A percentile compares a stretch with the other conserved stretches of the same genome.
Conservation (phyloP, 2,797 vertebrate genomes). For the Hafferia zeledoni region DNA sequence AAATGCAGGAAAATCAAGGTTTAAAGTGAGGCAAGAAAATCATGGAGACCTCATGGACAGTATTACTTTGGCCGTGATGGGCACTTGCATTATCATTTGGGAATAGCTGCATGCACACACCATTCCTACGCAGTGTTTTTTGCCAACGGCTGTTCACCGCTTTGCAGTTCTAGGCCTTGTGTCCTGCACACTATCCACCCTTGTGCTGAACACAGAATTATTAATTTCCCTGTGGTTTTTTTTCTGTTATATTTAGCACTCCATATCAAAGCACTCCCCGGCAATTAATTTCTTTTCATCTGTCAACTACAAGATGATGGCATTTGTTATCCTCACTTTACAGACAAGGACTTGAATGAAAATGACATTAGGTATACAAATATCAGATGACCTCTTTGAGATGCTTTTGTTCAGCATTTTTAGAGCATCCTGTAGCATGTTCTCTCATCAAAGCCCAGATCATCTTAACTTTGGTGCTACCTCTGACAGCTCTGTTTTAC, state of each 20-base stretch:
- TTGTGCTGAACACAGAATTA: neutral
- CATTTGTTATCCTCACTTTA: neutral
- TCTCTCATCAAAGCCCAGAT: neutral
- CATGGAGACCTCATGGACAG: neutral
- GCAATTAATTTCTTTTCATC: neutral
- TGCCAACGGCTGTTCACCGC: neutral
- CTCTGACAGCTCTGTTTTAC: neutral
- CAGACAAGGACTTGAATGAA: neutral
- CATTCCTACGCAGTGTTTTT: neutral
- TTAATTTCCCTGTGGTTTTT: neutral
- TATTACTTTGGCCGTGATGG: neutral
- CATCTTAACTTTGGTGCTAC: neutral
- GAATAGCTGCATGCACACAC: neutral
- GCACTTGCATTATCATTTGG: neutral
- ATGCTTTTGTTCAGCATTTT: neutral
- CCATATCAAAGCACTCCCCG: neutral
- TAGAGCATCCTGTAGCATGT: neutral
- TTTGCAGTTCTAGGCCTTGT: neutral
- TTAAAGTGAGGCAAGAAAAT: neutral
- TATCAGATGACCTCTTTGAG: neutral
- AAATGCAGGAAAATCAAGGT: neutral
- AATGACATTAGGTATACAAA: neutral
- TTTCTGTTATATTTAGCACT: neutral
- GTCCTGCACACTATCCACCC: neutral
- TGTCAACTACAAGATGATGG: neutral